Base-by-base conservation (phyloP, 2,113 vertebrate genomes). In the Turdus rufiventris region DNA sequence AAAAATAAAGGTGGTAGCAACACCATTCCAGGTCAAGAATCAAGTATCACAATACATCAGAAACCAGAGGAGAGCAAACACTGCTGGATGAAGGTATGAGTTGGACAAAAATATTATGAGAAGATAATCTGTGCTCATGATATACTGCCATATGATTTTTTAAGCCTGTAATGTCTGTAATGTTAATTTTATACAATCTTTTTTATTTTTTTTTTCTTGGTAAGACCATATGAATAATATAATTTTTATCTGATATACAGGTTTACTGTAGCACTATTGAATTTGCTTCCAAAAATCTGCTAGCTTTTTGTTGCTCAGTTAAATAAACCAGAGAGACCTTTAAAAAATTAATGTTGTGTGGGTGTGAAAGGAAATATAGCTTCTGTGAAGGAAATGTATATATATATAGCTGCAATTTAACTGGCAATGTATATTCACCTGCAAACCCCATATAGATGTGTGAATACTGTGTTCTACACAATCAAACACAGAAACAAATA, bases 391-490 rank as follows among this genome's bases (percentile, higher is more conserved):
- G 38, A 38, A 38, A 38, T n/a, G n/a, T n/a, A n/a, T n/a, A n/a
- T n/a, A n/a, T n/a, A n/a, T 38, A 38, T 38, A 38, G 38, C 38
- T 38, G 18, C 14, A 84, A 25, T 19, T 73, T 77, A n/a, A 40
- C 42, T 40, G 53, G 2, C 6, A 74, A 19, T 38, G 23, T 45
- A 13, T 16, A 50, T 42, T 63, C 28, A 62, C 8, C 34, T 61
- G 38, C 18, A 76, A 62, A 51, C 3, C 8, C 51, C 2, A 0
- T 26, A 21, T 7, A 50, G 4, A 12, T 3, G 2, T 3, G 2
- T 48, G 24, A 70, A 70, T 83, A 62, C 6, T 81, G 9, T 72
- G 3, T 76, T 57, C 20, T 34, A 24, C 20, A 71, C 4, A 61
- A 6, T 63, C 6, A 42, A 63, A 48, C 15, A 48, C 5, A 50